Evolutionary conservation across 1,140 invertebrate genomes (phyloP).

Genomic region (Wasmannia auropunctata): DNA sequence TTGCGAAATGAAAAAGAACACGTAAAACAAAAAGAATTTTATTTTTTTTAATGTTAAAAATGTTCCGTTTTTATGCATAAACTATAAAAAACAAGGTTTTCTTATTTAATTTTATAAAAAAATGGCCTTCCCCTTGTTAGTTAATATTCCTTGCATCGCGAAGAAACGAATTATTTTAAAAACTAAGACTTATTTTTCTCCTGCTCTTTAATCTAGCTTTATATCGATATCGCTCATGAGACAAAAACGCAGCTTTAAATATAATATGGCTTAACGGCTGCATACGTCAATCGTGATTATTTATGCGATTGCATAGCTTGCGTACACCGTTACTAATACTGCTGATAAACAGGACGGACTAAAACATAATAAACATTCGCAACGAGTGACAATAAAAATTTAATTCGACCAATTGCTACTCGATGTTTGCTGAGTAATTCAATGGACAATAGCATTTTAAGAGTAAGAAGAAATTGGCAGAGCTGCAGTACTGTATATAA

Average conservation of each 20-base stretch:
- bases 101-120: too few relatives aligned
- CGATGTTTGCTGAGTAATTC: conserved; percentile 32
- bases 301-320: conserved; percentile 69
- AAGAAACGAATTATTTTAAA: too few relatives aligned
- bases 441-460: not conserved
- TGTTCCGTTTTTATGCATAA: too few relatives aligned
- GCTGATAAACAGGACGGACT: conserved; percentile 3
- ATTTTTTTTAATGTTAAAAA: too few relatives aligned
- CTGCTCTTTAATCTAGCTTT: not conserved
- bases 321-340: conserved; percentile 63
- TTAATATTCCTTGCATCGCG: too few relatives aligned
- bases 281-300: conserved; percentile 58
- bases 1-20: too few relatives aligned
- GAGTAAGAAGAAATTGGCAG: not conserved
- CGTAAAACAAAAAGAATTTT: too few relatives aligned
- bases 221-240: not conserved
- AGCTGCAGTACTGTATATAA: not conserved
- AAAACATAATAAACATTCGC: conserved; percentile 54
- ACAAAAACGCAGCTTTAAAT: conserved; percentile 33
- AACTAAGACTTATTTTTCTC: not conserved
- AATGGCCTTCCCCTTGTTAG: too few relatives aligned
- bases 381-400: conserved; percentile 55
- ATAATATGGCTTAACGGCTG: conserved; percentile 44
- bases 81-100: too few relatives aligned
- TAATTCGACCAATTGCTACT: conserved; percentile 65